Evolutionary conservation across 2,113 vertebrate genomes (phyloP), one percentile per base, ranked within the genome.

Genomic region (Corythornis cristatus): DNA sequence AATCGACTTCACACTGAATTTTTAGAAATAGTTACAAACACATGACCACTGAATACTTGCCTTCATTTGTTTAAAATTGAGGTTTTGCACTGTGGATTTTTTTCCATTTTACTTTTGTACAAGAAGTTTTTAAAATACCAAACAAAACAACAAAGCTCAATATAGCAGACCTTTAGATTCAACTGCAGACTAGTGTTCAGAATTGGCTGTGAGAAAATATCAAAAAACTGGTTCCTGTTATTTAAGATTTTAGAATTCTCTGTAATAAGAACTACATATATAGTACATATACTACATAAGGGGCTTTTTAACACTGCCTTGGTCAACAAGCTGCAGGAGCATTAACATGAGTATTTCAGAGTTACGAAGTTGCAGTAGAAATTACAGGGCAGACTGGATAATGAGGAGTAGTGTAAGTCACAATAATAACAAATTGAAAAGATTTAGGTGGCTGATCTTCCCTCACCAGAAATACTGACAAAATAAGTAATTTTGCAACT

Each of bases 141-240:
- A 70, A 50, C 4, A 46, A 50, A 67, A 25, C 11, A 64, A 28
- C 4, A 40, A 20, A 5, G 1, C 6, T 1, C 2, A 4, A 3
- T 4, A 1, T 2, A 62, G 12, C 66, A 90, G 51, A 76, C 5
- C 28, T 77, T 42, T 12, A 15, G 26, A 31, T 65, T 68, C 40
- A 76, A 23, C 21, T 71, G 83, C 17, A 40, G n/a, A n/a, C 33
- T 70, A 31, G 5, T 58, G 87, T 50, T 51, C 62, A 73, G 28
- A 66, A 62, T 79, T 71, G 51, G 37, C 22, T 22, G 3, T 64
- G 51, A 83, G 53, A 51, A 94, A 89, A 80, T 67, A 51, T 3
- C 13, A 51, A 15, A 40, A 70, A 3, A 19, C 48, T 83, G 4
- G 2, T 67, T 91, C 23, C 37, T 48, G 5, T 42, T 31, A 65